Evolutionary conservation across 2,888 invertebrate genomes (phyloP), one percentile per base, ranked within the genome.

Genomic region (Papilio gigon): DNA sequence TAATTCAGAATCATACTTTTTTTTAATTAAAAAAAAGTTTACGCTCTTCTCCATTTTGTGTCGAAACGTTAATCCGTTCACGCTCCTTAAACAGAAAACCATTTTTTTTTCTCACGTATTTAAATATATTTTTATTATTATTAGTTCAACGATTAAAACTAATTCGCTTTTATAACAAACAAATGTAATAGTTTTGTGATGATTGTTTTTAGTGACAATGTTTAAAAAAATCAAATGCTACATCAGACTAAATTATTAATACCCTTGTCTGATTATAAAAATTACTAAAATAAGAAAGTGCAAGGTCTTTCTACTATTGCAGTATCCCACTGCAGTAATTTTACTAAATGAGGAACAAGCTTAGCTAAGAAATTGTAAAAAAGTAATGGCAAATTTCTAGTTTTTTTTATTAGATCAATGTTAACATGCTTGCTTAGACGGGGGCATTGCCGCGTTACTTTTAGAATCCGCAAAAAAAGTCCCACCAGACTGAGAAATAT

Each of bases 221-320:
- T n/a, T 27, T 27, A 53, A 53, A 53, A 17, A 9, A 17, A 17
- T 17, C n/a, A 56, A 56, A 56, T 56, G 53, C 53, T 9, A 56
- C 14, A 56, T 56, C 53, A 56, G 53, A 56, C 30, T 56, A 30
- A 17, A 50, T 14, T 9, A 50, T 35, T 35, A 30, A 27, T 30
- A 27, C 30, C n/a, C 27, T 53, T 25, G 27, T n/a, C 6, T 53
- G 30, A n/a, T n/a, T 30, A 2, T 53, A n/a, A 4, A 42, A 3
- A 17, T 11, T 42, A 42, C 8, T 17, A 17, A 42, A 17, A 37
- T 9, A 4, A 56, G 9, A 30, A 27, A 25, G 5, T 25, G 12
- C 12, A 25, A 12, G 22, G 47, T 47, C 22, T 12, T 2, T 22
- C 12, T 11, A 44, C 47, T 2, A 14, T 5, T 9, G 11, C 8